Base-by-base conservation (phyloP, 2,888 invertebrate species). In the Dynastes grantii region DNA sequence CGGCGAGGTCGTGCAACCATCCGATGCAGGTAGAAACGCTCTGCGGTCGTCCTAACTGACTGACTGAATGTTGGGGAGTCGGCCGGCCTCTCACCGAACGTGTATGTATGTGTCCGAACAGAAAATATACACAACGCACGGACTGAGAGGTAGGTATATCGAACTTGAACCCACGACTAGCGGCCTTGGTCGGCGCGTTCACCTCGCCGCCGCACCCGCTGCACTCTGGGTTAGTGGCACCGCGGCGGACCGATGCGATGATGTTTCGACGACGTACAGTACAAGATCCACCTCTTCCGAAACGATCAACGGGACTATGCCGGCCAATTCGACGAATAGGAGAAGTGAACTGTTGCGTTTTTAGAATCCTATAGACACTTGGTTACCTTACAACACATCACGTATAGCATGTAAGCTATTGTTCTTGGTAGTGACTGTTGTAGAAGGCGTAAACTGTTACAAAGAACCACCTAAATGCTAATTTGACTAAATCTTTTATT, bases 171-270 rank as follows among this genome's bases (percentile, higher is more conserved):
- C 83, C 79, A 79, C 80, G 90, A 89, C 90, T 89, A 88, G 88
- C 87, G 91, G 86, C 90, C 90, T 84, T 84, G 84, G 89, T 89
- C 89, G 90, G 90, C 90, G 88, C 89, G 89, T 88, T 88, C 89
- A 89, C 90, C 90, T 90, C 90, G 90, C 89, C 90, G 90, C 89
- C 86, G 81, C 88, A 87, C 87, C 87, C 85, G 88, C 86, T 89
- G 90, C 80, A 83, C 83, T 83, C 83, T 83, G 81, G 83, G 83
- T 84, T 84, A 83, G 84, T 83, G 83, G 83, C 83, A 82, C 83
- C 83, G 82, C n/a, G 81, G 79, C 71, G 45, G 55, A 49, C 37
- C 37, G 71, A 58, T 58, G 55, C 55, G 55, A 55, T 71, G 71
- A 71, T 71, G 71, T 71, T 71, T 71, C 32, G 55, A 55, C 32